A percentile compares a stretch with the other conserved stretches of the same genome.
Evolutionary conservation across 1,140 invertebrate genomes (phyloP).

Genomic region (Scaptodrosophila lebanonensis): DNA sequence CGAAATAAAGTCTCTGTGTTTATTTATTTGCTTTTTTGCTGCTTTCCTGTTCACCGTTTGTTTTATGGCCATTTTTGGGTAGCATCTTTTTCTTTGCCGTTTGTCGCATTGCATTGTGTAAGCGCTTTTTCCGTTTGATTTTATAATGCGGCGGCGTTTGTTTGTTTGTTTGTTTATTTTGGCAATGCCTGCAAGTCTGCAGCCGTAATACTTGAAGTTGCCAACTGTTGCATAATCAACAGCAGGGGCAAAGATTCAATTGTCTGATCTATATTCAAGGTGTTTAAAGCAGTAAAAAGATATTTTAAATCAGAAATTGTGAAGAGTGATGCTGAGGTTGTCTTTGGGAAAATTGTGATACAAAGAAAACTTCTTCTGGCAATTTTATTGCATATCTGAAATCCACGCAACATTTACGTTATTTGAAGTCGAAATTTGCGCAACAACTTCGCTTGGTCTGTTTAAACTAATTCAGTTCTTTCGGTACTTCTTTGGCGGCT

Average conservation of each 20-base stretch:
- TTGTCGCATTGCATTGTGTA: constrained; percentile 54
- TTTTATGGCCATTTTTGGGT: constrained; percentile 64
- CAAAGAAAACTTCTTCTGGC: too few species aligned
- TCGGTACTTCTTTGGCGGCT: too few species aligned
- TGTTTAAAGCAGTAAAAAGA: too few species aligned
- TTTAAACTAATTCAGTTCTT: too few species aligned
- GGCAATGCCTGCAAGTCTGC: constrained; percentile 3
- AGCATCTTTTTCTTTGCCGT: constrained; percentile 53
- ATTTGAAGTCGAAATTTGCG: too few species aligned
- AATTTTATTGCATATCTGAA: too few species aligned
- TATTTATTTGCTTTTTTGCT: constrained; percentile 4
- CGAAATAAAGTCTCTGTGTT: constrained; percentile 28
- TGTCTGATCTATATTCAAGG: too few species aligned
- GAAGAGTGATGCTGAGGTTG: too few species aligned
- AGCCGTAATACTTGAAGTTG: constrained; percentile 17
- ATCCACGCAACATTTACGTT: too few species aligned
- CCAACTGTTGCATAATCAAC: constrained; percentile 33
- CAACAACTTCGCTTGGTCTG: too few species aligned
- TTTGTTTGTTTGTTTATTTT: constrained; percentile 1
- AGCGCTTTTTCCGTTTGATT: constrained; percentile 21
- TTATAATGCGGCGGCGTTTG: not conserved
- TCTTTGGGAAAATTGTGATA: too few species aligned
- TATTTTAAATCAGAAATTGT: too few species aligned
- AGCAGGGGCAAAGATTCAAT: constrained; percentile 7
- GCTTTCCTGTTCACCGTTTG: constrained; percentile 35